Conservation (phyloP, 2,797 vertebrate genomes). For the Propithecus perrieri region DNA sequence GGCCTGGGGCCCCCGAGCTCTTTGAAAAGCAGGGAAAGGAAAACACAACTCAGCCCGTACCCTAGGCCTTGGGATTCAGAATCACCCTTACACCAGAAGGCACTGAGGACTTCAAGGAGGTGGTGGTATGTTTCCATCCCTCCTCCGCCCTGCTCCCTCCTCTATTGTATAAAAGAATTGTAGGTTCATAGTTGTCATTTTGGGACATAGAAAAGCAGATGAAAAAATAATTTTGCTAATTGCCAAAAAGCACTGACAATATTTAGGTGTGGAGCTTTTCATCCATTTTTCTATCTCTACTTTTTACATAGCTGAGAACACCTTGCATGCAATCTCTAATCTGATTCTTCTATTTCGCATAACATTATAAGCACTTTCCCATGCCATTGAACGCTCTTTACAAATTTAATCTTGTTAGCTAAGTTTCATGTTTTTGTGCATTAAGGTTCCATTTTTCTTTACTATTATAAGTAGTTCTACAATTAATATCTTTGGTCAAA, state of each 20-base stretch:
- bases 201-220: neutral
- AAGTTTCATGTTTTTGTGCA: neutral
- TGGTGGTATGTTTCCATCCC: too few relatives aligned
- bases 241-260: neutral
- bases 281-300: neutral
- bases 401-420: neutral
- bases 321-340: neutral
- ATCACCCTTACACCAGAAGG: neutral
- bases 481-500: neutral
- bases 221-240: neutral
- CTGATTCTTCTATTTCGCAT: neutral
- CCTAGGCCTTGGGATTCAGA: too few relatives aligned
- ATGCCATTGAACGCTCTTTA: neutral
- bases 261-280: neutral
- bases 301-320: neutral
- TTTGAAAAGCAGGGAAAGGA: neutral
- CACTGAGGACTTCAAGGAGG: fast-evolving
- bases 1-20: neutral
- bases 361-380: neutral
- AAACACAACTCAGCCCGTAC: too few relatives aligned
- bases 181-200: neutral
- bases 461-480: neutral
- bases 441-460: neutral
- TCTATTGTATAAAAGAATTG: neutral
- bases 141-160: fast-evolving